phyloP scores from a whole-genome alignment of 2,888 invertebrate genomes.

The Caenorhabditis angaria region DNA sequence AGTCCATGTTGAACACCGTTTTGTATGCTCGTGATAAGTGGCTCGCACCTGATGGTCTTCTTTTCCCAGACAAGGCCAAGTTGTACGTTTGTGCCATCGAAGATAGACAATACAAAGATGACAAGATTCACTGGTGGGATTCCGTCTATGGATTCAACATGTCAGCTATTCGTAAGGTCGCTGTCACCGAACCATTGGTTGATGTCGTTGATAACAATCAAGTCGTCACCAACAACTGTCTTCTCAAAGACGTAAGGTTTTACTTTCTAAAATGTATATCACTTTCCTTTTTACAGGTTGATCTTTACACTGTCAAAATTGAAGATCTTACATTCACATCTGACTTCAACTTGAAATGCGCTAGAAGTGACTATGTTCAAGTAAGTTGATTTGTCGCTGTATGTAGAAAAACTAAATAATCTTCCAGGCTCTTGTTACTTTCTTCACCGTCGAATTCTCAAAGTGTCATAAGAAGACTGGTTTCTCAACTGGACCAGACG shows the following conservation, averaged over 20 bases:
- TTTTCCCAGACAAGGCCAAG: conserved; percentile 91
- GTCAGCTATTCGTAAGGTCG: conserved; percentile 96
- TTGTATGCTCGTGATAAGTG: conserved; percentile 96
- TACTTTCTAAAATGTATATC: conserved; percentile 3
- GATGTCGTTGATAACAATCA: conserved; percentile 98
- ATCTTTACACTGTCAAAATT: conserved; percentile 95
- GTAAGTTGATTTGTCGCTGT: conserved; percentile 39
- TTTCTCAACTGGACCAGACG: conserved; percentile 94
- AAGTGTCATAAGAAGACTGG: conserved; percentile 98
- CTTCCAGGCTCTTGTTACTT: conserved; percentile 84
- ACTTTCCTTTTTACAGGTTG: conserved; percentile 78
- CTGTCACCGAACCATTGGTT: conserved; percentile 95
- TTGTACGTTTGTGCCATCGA: conserved; percentile 85
- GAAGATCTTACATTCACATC: conserved; percentile 90
- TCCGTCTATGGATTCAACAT: conserved; percentile 99
- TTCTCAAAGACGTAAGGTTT: conserved; percentile 80
- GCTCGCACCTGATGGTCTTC: conserved; percentile 84
- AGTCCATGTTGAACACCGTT: conserved; percentile 99
- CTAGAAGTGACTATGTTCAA: conserved; percentile 74
- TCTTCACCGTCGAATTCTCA: conserved; percentile 98
- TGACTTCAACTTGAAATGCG: conserved; percentile 76
- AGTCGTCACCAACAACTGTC: conserved; percentile 92
- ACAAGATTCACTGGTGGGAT: conserved; percentile 99
- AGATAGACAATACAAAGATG: conserved; percentile 98
- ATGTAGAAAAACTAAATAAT: conserved; percentile 81